These are phyloP conservation scores for Neria commutata DNA, from an alignment of 2,888 invertebrate genomes.

Conservation along the genomic window DNA sequence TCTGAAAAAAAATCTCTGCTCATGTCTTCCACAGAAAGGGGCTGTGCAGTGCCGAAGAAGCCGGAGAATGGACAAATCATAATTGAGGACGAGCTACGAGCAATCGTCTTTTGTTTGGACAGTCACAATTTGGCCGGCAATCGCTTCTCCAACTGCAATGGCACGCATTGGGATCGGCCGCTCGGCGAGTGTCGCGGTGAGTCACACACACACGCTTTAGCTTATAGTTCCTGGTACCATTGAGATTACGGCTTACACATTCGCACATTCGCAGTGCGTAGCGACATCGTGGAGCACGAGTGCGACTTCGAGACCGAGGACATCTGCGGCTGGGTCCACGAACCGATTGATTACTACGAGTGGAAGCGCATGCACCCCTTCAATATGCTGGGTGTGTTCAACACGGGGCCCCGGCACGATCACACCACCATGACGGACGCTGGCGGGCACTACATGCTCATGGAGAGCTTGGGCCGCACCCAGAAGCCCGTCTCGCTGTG, in stretches of 20 bases:
- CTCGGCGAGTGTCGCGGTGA: conserved; percentile 67
- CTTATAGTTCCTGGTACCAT: no score
- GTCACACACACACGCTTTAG: no score
- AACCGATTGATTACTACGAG: conserved; percentile 69
- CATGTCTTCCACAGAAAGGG: conserved; percentile 63
- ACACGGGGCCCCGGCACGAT: conserved; percentile 76
- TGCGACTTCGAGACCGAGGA: conserved; percentile 63
- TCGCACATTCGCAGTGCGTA: conserved; percentile 25
- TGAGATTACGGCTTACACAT: no score
- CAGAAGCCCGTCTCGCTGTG: conserved; percentile 75
- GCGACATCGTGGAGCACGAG: conserved; percentile 25
- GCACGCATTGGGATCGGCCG: conserved; percentile 72
- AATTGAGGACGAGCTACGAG: conserved; percentile 64
- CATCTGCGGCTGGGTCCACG: conserved; percentile 81
- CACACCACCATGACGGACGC: conserved; percentile 70
- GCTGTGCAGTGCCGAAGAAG: conserved; percentile 63
- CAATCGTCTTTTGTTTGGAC: conserved; percentile 72
- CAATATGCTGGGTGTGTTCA: conserved; percentile 37
- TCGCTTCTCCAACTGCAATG: conserved; percentile 73
- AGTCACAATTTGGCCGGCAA: conserved; percentile 69
- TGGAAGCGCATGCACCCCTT: conserved; percentile 72
- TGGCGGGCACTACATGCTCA: conserved; percentile 81
- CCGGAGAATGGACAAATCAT: conserved; percentile 66
- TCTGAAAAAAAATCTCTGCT: conserved; percentile 31
- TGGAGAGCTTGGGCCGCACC: conserved; percentile 72